Evolutionary conservation across 2,113 vertebrate genomes (phyloP).

Genomic region (Brachyistius frenatus): DNA sequence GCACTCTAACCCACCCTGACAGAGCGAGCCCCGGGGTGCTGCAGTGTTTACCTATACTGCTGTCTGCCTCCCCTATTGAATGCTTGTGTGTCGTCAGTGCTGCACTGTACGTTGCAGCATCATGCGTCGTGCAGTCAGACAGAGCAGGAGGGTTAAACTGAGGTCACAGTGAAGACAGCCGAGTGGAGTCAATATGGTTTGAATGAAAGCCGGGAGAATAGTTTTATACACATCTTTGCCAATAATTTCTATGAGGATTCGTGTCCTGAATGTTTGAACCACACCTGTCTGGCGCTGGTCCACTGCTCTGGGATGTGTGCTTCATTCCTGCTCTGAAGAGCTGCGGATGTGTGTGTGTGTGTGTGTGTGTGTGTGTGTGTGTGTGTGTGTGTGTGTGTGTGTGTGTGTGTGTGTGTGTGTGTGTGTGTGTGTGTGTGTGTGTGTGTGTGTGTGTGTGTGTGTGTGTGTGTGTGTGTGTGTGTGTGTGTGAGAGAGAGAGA

Average conservation of each 20-base stretch:
- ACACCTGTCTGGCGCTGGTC: slow-evolving; percentile 37
- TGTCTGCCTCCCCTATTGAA: slow-evolving; percentile 2
- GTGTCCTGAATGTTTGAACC: slow-evolving; percentile 12
- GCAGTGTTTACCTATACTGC: slow-evolving; percentile 26
- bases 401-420: too few species aligned
- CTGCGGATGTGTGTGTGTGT: neutral
- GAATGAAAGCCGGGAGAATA: neutral
- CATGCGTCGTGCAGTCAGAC: slow-evolving; percentile 1
- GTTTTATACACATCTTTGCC: neutral
- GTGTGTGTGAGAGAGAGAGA: slow-evolving; percentile 18
- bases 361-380: neutral
- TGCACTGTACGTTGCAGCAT: slow-evolving; percentile 24
- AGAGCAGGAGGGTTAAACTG: slow-evolving; percentile 38
- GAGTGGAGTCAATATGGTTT: neutral
- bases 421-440: slow-evolving; percentile 10
- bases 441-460: too few species aligned
- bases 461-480: slow-evolving; percentile 3
- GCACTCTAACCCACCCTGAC: slow-evolving; percentile 44
- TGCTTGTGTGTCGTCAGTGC: neutral
- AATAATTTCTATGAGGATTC: slow-evolving; percentile 8
- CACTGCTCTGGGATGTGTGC: slow-evolving; percentile 6
- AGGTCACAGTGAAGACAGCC: slow-evolving; percentile 44
- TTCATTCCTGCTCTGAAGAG: slow-evolving; percentile 11
- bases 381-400: slow-evolving; percentile 29
- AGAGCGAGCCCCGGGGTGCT: slow-evolving; percentile 35